These are phyloP conservation scores for Drosophila paulistorum DNA, from an alignment of 1,140 invertebrate species.

Conservation along the genomic window DNA sequence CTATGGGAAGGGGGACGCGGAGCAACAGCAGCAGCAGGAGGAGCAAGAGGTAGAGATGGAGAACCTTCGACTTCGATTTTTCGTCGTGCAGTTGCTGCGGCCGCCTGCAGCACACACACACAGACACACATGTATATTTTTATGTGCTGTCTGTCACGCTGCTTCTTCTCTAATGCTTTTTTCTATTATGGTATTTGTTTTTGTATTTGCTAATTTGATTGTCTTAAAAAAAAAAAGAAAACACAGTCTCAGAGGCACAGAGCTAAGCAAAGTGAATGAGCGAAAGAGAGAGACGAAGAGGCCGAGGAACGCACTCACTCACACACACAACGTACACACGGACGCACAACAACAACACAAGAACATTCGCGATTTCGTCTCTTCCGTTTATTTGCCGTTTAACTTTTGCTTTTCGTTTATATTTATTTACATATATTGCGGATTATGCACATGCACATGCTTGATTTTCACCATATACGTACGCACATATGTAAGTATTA, in stretches of 20 bases:
- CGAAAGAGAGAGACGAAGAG: slow-evolving; percentile 35
- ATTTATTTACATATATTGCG: neutral
- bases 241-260: slow-evolving; percentile 19
- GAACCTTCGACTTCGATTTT: slow-evolving; percentile 53
- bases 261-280: slow-evolving; percentile 36
- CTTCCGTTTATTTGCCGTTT: slow-evolving; percentile 11
- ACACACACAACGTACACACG: slow-evolving; percentile 32
- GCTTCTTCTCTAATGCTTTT: slow-evolving; percentile 3
- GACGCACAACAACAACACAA: slow-evolving; percentile 29
- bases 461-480: slow-evolving; percentile 11
- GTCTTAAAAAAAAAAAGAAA: slow-evolving; percentile 41
- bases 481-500: slow-evolving; percentile 5
- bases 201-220: slow-evolving; percentile 45
- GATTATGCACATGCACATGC: slow-evolving; percentile 8
- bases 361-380: slow-evolving; percentile 41
- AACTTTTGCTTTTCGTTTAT: slow-evolving; percentile 6
- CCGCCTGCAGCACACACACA: slow-evolving; percentile 48
- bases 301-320: slow-evolving; percentile 23
- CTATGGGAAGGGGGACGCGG: neutral
- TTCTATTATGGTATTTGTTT: slow-evolving; percentile 41
- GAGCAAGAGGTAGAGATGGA: slow-evolving; percentile 7
- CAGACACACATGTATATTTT: slow-evolving; percentile 34
- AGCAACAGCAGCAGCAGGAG: neutral
- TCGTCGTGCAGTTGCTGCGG: slow-evolving; percentile 50
- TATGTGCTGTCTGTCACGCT: slow-evolving; percentile 30